These are phyloP conservation scores for Anisognathus igniventris DNA, from an alignment of 2,797 vertebrate species.

Conservation along the genomic window DNA sequence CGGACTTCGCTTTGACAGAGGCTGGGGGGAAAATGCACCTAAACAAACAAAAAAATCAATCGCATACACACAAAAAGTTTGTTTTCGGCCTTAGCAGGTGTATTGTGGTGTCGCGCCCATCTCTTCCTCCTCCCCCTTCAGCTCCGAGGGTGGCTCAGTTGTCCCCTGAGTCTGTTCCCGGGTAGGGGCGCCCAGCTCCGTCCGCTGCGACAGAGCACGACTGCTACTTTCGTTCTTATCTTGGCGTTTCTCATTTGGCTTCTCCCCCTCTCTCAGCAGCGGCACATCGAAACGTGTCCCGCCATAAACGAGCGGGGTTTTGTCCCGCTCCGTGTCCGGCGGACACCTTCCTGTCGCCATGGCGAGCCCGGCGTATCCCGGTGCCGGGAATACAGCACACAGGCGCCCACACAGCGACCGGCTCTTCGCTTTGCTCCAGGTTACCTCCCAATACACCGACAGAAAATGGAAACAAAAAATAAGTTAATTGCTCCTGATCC, in stretches of 20 bases:
- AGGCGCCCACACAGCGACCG: not conserved
- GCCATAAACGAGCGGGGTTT: not conserved
- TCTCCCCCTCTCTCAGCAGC: not conserved
- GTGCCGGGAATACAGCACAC: not conserved
- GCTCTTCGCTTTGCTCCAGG: not conserved
- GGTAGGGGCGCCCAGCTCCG: not conserved
- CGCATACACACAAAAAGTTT: not conserved
- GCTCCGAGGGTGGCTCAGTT: not conserved
- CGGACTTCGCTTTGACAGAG: not conserved
- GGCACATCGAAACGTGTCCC: not conserved
- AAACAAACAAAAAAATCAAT: not conserved
- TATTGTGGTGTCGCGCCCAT: not conserved
- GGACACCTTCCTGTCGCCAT: not conserved
- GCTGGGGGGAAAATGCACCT: not conserved
- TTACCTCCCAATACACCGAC: not conserved
- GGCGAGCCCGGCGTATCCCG: not conserved
- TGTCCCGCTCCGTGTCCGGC: not conserved
- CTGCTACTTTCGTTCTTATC: not conserved
- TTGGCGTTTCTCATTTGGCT: not conserved
- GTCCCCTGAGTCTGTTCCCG: not conserved
- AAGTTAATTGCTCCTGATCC: constrained; percentile 32
- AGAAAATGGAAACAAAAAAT: constrained; percentile 21
- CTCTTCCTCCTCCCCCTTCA: too few species aligned
- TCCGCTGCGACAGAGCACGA: not conserved
- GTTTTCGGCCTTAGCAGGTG: not conserved